phyloP scores from a whole-genome alignment of 2,797 vertebrate species.

The Leuciscus waleckii region DNA sequence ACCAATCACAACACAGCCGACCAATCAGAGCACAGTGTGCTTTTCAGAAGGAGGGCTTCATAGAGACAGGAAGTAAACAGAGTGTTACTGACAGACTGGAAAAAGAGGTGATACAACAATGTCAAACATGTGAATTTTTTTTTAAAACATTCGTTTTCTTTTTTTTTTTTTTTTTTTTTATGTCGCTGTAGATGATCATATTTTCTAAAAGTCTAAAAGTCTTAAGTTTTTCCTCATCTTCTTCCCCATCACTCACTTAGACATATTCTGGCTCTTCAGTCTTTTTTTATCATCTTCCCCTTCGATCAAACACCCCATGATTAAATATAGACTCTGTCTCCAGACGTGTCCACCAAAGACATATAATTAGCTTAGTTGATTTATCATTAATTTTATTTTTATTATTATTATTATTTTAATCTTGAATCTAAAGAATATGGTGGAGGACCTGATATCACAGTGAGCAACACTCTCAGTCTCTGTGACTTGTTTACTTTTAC shows the following conservation, averaged over 20 bases:
- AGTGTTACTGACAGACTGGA: too few species aligned
- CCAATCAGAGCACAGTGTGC: too few species aligned
- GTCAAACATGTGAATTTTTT: too few species aligned
- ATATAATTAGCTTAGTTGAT: constrained; percentile 55
- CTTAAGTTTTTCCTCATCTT: constrained; percentile 15
- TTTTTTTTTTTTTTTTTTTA: not conserved
- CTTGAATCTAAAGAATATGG: constrained; percentile 15
- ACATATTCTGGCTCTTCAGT: not conserved
- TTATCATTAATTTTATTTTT: not conserved
- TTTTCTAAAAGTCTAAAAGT: not conserved
- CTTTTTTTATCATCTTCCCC: constrained; percentile 42
- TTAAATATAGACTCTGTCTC: constrained; percentile 62
- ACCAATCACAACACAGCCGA: not conserved
- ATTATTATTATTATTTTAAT: not conserved
- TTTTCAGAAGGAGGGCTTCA: too few species aligned
- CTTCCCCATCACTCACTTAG: constrained; percentile 20
- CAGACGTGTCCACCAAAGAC: constrained; percentile 51
- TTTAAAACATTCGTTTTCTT: too few species aligned
- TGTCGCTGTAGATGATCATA: not conserved
- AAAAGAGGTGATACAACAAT: too few species aligned
- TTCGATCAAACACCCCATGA: constrained; percentile 43
- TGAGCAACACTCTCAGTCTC: not conserved
- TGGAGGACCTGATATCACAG: not conserved
- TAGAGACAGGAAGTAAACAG: too few species aligned
- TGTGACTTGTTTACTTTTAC: not conserved